Evolutionary conservation across 2,113 vertebrate species (phyloP).

Genomic region (Chiloscyllium plagiosum): DNA sequence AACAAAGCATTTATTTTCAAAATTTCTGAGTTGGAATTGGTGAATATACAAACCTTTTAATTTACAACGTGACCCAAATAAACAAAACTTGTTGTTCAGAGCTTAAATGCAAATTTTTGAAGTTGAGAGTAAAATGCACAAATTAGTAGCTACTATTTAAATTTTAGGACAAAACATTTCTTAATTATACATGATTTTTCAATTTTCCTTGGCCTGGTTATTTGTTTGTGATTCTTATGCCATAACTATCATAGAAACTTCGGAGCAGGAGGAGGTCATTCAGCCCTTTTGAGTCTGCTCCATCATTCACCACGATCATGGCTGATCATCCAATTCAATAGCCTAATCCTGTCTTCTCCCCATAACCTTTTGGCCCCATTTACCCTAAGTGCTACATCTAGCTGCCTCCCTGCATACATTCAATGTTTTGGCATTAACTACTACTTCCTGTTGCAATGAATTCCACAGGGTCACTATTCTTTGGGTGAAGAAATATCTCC

Average conservation of each 20-base stretch:
- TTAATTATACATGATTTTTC: not conserved
- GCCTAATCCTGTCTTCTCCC: too few relatives aligned
- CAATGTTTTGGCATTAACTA: too few relatives aligned
- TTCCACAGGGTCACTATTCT: too few relatives aligned
- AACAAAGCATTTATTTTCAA: not conserved
- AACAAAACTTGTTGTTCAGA: not conserved
- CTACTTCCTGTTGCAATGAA: too few relatives aligned
- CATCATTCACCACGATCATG: too few relatives aligned
- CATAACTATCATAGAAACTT: not conserved
- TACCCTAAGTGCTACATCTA: too few relatives aligned
- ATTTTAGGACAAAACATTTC: not conserved
- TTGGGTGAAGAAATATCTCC: too few relatives aligned
- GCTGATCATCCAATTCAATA: too few relatives aligned
- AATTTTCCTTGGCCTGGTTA: not conserved
- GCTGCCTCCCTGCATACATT: too few relatives aligned
- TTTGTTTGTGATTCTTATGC: not conserved
- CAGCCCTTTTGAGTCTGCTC: too few relatives aligned
- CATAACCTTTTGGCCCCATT: too few relatives aligned
- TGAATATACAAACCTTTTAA: not conserved
- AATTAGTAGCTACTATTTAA: not conserved
- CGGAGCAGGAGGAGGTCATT: too few relatives aligned
- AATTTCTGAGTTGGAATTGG: not conserved
- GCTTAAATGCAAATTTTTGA: not conserved
- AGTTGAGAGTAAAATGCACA: not conserved
- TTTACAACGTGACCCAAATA: not conserved